Evolutionary conservation across 2,888 invertebrate genomes (phyloP).

Genomic region (Nomada fabriciana): DNA sequence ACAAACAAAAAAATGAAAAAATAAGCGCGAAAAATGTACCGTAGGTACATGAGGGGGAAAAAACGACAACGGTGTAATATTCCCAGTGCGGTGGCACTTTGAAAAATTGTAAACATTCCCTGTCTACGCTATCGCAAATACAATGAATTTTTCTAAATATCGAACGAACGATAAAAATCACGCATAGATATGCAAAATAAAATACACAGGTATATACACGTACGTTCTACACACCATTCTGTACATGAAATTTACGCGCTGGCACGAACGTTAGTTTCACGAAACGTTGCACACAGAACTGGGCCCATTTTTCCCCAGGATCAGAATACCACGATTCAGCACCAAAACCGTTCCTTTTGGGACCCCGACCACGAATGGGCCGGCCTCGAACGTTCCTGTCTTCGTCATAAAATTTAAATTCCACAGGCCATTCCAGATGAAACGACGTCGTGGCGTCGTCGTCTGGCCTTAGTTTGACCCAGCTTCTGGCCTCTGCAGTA

Average conservation of each 20-base stretch:
- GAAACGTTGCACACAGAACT: constrained; percentile 1
- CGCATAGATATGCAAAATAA: neutral
- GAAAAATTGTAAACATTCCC: constrained; percentile 12
- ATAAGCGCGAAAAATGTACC: neutral
- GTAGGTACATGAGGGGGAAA: neutral
- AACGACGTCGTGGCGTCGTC: constrained; percentile 39
- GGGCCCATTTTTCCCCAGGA: neutral
- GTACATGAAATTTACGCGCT: neutral
- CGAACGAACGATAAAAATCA: neutral
- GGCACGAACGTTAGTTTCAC: neutral
- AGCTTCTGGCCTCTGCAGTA: constrained; percentile 59
- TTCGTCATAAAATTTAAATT: constrained; percentile 63
- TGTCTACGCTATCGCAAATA: constrained; percentile 5
- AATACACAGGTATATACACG: neutral
- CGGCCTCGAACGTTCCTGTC: neutral
- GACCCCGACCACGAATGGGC: neutral
- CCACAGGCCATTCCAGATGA: constrained; percentile 42
- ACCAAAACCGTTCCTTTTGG: constrained; percentile 12
- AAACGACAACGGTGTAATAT: neutral
- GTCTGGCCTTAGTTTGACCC: constrained; percentile 58
- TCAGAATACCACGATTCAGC: neutral
- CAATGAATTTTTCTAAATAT: neutral
- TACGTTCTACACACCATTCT: no score
- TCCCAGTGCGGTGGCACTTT: neutral
- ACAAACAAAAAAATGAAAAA: constrained; percentile 8